Conservation (phyloP, 2,113 vertebrate genomes). For the Xenopus tropicalis region DNA sequence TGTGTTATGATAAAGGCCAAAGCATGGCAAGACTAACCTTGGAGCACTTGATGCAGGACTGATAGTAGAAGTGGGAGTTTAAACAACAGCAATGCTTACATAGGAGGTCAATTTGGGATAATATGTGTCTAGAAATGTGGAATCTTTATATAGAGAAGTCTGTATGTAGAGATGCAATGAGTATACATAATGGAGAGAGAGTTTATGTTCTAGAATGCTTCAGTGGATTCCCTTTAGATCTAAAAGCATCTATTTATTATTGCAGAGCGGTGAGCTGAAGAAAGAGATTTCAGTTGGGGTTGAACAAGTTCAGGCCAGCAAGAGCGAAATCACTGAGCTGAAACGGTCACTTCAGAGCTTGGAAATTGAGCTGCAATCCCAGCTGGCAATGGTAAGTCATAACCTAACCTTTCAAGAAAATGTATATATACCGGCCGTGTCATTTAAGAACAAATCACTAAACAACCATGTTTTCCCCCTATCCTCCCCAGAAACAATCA, state of each 20-base stretch:
- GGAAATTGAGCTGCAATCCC: slow-evolving; percentile 77
- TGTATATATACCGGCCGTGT: not conserved
- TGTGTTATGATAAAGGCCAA: too few species aligned
- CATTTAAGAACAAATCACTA: not conserved
- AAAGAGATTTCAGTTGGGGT: slow-evolving; percentile 58
- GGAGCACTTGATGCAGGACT: too few species aligned
- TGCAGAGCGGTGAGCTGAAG: slow-evolving; percentile 67
- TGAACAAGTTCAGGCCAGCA: slow-evolving; percentile 57
- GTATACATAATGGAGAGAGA: too few species aligned
- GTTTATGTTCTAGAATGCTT: too few species aligned
- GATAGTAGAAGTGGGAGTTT: too few species aligned
- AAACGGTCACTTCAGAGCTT: slow-evolving; percentile 67
- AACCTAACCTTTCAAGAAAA: not conserved
- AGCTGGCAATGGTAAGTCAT: slow-evolving; percentile 63
- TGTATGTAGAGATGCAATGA: too few species aligned
- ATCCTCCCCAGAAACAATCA: slow-evolving; percentile 52
- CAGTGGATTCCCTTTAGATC: too few species aligned
- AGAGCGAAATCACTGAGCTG: slow-evolving; percentile 61
- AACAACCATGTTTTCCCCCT: not conserved
- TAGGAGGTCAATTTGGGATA: too few species aligned
- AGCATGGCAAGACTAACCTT: too few species aligned
- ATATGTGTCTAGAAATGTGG: too few species aligned
- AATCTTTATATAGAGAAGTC: too few species aligned
- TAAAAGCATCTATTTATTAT: not conserved
- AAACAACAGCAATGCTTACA: too few species aligned